Percentiles rank a stretch among this genome's conserved stretches.
Evolutionary conservation across 2,113 vertebrate genomes (phyloP).

Genomic region (Gadus macrocephalus): DNA sequence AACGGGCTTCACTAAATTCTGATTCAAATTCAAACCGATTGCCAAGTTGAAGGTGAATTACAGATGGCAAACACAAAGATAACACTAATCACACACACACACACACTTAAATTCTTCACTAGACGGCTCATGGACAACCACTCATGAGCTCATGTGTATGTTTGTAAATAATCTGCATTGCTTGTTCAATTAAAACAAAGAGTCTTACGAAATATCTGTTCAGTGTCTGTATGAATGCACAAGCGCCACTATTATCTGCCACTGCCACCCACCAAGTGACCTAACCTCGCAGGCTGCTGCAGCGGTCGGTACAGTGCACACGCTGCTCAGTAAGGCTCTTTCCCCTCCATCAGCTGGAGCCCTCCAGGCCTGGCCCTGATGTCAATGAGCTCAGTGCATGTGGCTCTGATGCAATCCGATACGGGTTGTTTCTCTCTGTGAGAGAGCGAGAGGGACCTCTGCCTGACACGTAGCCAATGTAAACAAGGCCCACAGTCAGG

Average conservation of each 20-base stretch:
- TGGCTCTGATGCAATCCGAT: slow-evolving; percentile 58
- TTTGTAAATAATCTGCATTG: slow-evolving; percentile 72
- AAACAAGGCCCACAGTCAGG: slow-evolving; percentile 61
- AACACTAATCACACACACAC: slow-evolving; percentile 33
- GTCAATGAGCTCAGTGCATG: background rate
- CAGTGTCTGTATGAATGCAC: background rate
- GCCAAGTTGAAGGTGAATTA: slow-evolving; percentile 27
- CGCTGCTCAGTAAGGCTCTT: background rate
- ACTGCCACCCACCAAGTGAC: too few relatives aligned
- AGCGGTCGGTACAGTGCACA: background rate
- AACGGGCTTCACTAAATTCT: slow-evolving; percentile 19
- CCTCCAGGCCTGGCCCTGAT: background rate
- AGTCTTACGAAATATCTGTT: background rate
- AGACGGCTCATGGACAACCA: slow-evolving; percentile 3
- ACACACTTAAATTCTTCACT: slow-evolving; percentile 34
- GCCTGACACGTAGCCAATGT: slow-evolving; percentile 56
- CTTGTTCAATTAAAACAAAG: slow-evolving; percentile 66
- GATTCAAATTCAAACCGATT: slow-evolving; percentile 12
- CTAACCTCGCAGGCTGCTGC: too few relatives aligned
- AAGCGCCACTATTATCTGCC: too few relatives aligned
- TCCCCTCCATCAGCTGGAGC: background rate
- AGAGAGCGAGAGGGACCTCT: slow-evolving; percentile 23
- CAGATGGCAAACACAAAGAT: slow-evolving; percentile 60
- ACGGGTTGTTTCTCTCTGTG: slow-evolving; percentile 31
- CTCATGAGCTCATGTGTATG: slow-evolving; percentile 26